Evolutionary conservation across 2,888 invertebrate genomes (phyloP), one percentile per base, ranked within the genome.

Genomic region (Syrista parreyssii): DNA sequence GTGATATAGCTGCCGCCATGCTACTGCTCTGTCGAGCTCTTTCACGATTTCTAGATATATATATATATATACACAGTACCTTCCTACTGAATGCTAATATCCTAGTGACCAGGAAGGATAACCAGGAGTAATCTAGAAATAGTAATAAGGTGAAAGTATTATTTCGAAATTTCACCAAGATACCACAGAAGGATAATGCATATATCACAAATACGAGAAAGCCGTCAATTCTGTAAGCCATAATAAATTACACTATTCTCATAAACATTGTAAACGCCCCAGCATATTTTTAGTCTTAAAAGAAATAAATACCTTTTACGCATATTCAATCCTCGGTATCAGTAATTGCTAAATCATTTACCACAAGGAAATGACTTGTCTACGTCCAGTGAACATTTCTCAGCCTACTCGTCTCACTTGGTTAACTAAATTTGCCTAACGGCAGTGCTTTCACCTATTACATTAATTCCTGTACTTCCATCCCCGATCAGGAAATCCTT

Each of bases 391-490:
- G 55, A 55, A 23, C 23, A 55, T 55, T 55, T 34, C 68, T 6
- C 31, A 11, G 68, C 68, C 74, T 34, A 74, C 77, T 15, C 31
- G 31, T 35, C 68, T 9, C 68, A 73, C 74, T 23, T 34, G 34
- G 36, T 68, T 74, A 33, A 68, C 35, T n/a, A 32, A 74, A 68
- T 68, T 68, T 68, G 74, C 68, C 34, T 32, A 30, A 32, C 31
- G 77, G 73, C 33, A 11, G 32, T 33, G 36, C 77, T 77, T 77
- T 77, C 77, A 68, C 77, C 77, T 72, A 74, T 74, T 77, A 12
- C 23, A 55, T 55, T 55, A 23, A 55, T 23, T 55, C 6, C 55
- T 55, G 23, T 23, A 55, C 23, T 55, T 55, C 55, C 55, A 23
- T 55, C 23, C 23, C 23, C 9, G 1, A 55, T 23, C 40, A 55